Conservation (phyloP, 2,888 invertebrate species). For the Arctia plantaginis region DNA sequence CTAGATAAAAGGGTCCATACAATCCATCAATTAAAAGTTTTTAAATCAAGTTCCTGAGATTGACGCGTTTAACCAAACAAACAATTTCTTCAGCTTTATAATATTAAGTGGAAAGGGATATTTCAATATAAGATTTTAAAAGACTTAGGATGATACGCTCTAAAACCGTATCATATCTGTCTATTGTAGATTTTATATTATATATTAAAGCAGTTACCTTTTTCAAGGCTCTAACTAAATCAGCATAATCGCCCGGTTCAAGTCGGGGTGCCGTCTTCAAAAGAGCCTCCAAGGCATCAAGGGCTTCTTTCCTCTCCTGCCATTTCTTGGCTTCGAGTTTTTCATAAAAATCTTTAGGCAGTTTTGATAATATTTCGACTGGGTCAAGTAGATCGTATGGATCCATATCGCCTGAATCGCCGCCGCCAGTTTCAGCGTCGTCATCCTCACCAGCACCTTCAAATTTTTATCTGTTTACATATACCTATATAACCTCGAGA, state of each 20-base stretch:
- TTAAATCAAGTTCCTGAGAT: too few relatives aligned
- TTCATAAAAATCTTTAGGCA: conserved; percentile 98
- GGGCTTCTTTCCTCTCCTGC: conserved; percentile 97
- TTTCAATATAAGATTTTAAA: too few relatives aligned
- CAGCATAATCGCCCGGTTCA: conserved; percentile 97
- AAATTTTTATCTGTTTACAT: neutral
- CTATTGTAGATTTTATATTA: neutral
- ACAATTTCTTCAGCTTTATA: too few relatives aligned
- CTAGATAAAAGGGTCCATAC: too few relatives aligned
- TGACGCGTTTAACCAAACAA: too few relatives aligned
- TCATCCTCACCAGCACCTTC: conserved; percentile 80
- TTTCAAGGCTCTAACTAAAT: conserved; percentile 94
- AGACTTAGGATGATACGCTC: too few relatives aligned
- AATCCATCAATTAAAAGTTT: too few relatives aligned
- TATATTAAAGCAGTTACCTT: conserved; percentile 86
- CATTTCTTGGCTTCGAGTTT: conserved; percentile 98
- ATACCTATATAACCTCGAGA: neutral
- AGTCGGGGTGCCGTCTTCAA: conserved; percentile 93
- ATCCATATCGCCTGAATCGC: conserved; percentile 90
- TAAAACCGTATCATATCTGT: neutral
- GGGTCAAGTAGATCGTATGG: conserved; percentile 96
- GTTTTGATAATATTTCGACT: conserved; percentile 96
- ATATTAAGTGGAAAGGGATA: too few relatives aligned
- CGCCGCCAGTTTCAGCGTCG: conserved; percentile 87
- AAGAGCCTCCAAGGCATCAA: conserved; percentile 93